Conservation (phyloP, 2,797 vertebrate genomes). For the Mus spretus region DNA sequence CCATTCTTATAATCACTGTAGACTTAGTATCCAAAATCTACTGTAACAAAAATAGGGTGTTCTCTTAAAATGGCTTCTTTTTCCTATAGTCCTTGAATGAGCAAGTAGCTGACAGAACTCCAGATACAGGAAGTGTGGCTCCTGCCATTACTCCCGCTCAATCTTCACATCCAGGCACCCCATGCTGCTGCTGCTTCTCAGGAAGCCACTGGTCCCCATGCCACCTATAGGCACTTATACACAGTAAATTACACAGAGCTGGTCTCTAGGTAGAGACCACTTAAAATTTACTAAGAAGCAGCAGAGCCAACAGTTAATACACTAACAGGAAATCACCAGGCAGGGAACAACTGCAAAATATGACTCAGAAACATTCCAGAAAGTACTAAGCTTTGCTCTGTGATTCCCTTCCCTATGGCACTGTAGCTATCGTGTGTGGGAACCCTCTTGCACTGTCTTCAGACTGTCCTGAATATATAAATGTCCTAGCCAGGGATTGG, state of each 20-base stretch:
- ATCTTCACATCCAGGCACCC: not conserved
- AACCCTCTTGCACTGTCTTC: not conserved
- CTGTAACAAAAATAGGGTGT: not conserved
- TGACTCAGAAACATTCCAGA: not conserved
- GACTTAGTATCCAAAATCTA: slow-evolving; percentile 25
- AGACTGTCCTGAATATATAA: not conserved
- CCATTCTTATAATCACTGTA: not conserved
- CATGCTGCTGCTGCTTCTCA: not conserved
- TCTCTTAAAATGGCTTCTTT: not conserved
- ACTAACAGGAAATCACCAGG: not conserved
- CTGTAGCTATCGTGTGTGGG: not conserved
- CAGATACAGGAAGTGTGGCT: not conserved
- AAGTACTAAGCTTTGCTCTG: not conserved
- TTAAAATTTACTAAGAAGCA: slow-evolving; percentile 1
- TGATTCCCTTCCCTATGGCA: not conserved
- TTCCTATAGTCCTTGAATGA: not conserved
- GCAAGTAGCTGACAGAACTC: not conserved
- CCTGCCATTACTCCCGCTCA: not conserved
- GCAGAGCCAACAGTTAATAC: not conserved
- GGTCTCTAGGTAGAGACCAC: not conserved
- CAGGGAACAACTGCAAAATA: not conserved
- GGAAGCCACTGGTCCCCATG: not conserved
- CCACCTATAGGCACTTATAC: not conserved
- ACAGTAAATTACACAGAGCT: not conserved
- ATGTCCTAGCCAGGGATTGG: not conserved